Evolutionary conservation across 1,140 invertebrate genomes (phyloP), one percentile per base, ranked within the genome.

Genomic region (Meloidogyne chitwoodi): DNA sequence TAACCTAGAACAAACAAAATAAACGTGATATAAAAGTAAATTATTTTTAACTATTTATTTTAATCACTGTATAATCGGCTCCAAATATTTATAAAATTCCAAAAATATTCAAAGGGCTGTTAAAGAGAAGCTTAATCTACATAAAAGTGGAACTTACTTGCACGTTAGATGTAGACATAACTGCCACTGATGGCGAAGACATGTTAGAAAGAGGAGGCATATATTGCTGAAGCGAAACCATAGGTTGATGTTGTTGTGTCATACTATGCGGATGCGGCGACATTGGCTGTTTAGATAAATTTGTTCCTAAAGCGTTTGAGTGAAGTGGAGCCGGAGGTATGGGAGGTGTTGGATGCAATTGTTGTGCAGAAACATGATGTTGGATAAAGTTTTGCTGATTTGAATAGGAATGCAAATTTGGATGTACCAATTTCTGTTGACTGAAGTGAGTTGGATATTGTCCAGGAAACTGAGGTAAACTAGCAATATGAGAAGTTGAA

Each of bases 1-100:
- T 83, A 5, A 83, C 82, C 80, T 82, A 2, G 61, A 85, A 66
- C 3, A 78, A 64, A 24, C 2, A 71, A 2, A 31, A 31, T 31
- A 31, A 31, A 31, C 8, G 19, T 8, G 19, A 56, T 22, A 48
- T 8, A 2, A 68, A 68, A n/a, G 31, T 5, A 26, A n/a, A 22
- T 2, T 2, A 63, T 68, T 56, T 2, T 26, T 68, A 2, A 68
- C 2, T 27, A n/a, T 68, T 31, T 27, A 2, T 6, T 2, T 6
- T 31, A 31, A 31, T 31, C 2, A 3, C 2, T 8, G 8, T 56
- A 68, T 31, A 68, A 68, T 68, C 26, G 5, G 67, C 6, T 8
- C 67, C 1, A 34, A 56, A 68, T 56, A n/a, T 27, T 68, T 27
- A n/a, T 26, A 27, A 27, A 68, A 68, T 68, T 62, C n/a, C 1